Conservation (phyloP, 2,797 vertebrate species). For the Momotus momota region DNA sequence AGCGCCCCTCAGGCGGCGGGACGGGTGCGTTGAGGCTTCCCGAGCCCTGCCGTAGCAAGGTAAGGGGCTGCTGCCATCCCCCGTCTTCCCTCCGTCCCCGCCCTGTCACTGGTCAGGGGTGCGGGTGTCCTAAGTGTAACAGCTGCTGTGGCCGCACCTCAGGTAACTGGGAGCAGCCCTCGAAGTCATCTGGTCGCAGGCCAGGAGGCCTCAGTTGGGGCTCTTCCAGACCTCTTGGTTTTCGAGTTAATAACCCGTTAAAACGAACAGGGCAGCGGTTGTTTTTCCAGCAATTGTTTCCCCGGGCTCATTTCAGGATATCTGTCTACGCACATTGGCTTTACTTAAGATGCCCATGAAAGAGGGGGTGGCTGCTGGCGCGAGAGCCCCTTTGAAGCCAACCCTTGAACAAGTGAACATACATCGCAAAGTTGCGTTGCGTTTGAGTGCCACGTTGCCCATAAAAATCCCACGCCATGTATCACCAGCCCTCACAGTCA, state of each 20-base stretch:
- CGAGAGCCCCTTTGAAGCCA: accelerated
- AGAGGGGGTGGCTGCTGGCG: accelerated
- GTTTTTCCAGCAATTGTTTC: slow-evolving; percentile 52
- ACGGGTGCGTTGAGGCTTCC: accelerated
- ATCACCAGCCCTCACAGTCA: neutral
- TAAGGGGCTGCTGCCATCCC: neutral
- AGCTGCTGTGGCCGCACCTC: accelerated
- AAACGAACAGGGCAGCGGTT: neutral
- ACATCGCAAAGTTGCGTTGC: accelerated
- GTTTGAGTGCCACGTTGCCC: accelerated
- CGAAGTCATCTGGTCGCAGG: accelerated
- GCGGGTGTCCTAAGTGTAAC: accelerated
- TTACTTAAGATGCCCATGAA: neutral
- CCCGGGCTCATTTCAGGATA: neutral
- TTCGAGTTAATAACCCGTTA: neutral
- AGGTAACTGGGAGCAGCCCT: neutral
- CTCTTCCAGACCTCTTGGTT: neutral
- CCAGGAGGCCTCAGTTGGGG: neutral
- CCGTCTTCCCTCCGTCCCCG: accelerated
- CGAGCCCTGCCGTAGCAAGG: accelerated
- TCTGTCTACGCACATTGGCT: accelerated
- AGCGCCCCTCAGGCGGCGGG: accelerated
- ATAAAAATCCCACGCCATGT: accelerated
- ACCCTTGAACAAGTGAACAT: accelerated
- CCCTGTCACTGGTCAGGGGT: accelerated